Percentiles rank a stretch among this genome's conserved stretches.
These are phyloP conservation scores for Watsonalla cultraria DNA, from an alignment of 2,888 invertebrate genomes.

Conservation along the genomic window DNA sequence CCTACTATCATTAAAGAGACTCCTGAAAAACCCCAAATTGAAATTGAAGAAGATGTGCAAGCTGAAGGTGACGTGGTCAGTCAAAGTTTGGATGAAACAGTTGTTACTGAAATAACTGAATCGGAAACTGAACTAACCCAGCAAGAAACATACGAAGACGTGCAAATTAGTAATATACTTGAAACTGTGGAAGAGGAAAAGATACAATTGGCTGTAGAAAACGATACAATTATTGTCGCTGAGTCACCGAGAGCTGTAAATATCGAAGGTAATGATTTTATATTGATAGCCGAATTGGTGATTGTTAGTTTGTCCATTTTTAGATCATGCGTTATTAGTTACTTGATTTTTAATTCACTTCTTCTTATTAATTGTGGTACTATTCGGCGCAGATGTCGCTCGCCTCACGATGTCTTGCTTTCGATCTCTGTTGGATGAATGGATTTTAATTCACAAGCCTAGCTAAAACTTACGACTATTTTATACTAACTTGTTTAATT, in stretches of 20 bases:
- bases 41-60: neutral
- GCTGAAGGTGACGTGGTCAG: constrained; percentile 62
- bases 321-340: no score
- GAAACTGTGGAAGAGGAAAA: constrained; percentile 32
- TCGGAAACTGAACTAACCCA: constrained; percentile 32
- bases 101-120: constrained; percentile 32
- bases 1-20: constrained; percentile 42
- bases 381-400: no score
- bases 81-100: constrained; percentile 42
- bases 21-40: constrained; percentile 17
- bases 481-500: neutral
- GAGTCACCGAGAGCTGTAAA: constrained; percentile 11
- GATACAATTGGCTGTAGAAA: constrained; percentile 11
- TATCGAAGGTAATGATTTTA: constrained; percentile 31
- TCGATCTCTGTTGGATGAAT: no score
- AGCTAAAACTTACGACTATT: no score
- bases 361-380: no score
- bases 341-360: no score
- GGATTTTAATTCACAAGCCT: no score
- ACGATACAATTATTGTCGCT: constrained; percentile 8
- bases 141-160: constrained; percentile 27
- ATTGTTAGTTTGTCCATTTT: no score
- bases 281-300: no score
- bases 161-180: constrained; percentile 20
- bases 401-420: no score